A percentile compares a stretch with the other conserved stretches of the same genome.
phyloP scores from a whole-genome alignment of 2,888 invertebrate genomes.

The Sepioteuthis lessoniana region DNA sequence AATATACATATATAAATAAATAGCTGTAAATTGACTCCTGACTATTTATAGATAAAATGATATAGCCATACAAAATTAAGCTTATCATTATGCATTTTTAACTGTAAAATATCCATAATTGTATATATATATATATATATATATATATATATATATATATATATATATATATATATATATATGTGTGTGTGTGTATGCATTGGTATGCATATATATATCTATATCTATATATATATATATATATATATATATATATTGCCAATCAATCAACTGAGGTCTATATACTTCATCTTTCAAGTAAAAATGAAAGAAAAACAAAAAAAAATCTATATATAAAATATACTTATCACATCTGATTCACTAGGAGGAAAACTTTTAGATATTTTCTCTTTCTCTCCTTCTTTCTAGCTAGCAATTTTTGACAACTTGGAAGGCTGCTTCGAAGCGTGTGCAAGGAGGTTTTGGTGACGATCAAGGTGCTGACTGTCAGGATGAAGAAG shows the following conservation, averaged over 20 bases:
- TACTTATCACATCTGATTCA: background rate
- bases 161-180: background rate
- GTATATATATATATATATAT: constrained; percentile 33
- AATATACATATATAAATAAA: background rate
- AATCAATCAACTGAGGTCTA: background rate
- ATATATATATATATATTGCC: background rate
- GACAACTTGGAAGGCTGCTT: constrained; percentile 23
- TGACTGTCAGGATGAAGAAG: constrained; percentile 11
- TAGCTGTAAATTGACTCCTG: background rate
- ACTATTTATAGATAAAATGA: background rate
- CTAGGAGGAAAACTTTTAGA: constrained; percentile 23
- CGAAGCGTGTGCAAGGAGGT: constrained; percentile 33
- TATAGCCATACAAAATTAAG: background rate
- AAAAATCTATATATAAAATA: background rate
- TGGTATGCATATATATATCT: background rate
- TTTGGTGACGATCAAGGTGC: constrained; percentile 13
- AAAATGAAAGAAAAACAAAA: background rate
- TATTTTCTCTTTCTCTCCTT: constrained; percentile 33
- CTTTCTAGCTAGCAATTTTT: constrained; percentile 33
- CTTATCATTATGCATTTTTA: background rate
- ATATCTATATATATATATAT: background rate
- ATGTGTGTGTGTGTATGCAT: background rate
- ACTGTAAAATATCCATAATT: background rate
- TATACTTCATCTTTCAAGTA: background rate
- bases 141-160: background rate